Evolutionary conservation across 2,888 invertebrate genomes (phyloP).

Genomic region (Tipula confusa): DNA sequence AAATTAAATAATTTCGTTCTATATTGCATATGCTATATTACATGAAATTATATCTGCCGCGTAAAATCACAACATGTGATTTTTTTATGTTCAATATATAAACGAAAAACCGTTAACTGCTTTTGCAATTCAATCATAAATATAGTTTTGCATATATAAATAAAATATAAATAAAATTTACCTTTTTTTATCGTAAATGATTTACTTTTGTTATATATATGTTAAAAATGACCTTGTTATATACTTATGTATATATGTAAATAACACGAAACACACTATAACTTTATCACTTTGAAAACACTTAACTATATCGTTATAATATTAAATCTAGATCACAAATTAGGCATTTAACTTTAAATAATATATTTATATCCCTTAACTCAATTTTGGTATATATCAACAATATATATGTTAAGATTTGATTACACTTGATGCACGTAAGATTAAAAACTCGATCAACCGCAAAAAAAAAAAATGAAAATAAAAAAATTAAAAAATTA

Average conservation of each 20-base stretch:
- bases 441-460: background rate
- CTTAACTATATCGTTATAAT: background rate
- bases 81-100: too few relatives aligned
- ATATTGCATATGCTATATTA: too few relatives aligned
- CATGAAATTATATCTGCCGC: too few relatives aligned
- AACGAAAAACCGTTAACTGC: background rate
- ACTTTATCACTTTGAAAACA: background rate
- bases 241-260: background rate
- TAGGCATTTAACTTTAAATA: background rate
- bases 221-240: constrained; percentile 4
- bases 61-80: too few relatives aligned
- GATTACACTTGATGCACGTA: too few relatives aligned
- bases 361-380: too few relatives aligned
- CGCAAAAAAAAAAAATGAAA: background rate
- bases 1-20: too few relatives aligned
- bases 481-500: background rate
- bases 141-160: background rate
- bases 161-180: background rate
- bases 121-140: background rate
- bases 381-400: background rate
- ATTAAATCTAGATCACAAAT: background rate
- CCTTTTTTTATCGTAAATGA: background rate
- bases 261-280: background rate
- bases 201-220: too few relatives aligned
- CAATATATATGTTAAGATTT: too few relatives aligned